phyloP scores from a whole-genome alignment of 2,797 vertebrate species.

The Florisuga fusca region DNA sequence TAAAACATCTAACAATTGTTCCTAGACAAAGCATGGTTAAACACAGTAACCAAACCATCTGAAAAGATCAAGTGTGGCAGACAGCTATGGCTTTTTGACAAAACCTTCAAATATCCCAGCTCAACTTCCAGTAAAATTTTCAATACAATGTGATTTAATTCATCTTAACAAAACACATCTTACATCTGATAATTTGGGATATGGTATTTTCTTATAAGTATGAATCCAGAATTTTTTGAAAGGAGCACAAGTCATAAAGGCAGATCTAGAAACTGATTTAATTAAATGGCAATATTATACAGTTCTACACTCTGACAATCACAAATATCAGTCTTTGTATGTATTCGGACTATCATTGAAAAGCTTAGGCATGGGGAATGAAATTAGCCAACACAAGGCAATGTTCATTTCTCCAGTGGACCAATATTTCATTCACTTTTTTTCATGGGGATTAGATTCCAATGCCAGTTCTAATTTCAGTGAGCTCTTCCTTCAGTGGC shows the following conservation, averaged over 20 bases:
- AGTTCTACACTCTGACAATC: neutral
- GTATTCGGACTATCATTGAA: neutral
- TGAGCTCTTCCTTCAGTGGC: neutral
- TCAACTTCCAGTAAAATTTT: neutral
- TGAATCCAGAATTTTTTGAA: neutral
- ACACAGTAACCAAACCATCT: neutral
- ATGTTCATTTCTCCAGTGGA: neutral
- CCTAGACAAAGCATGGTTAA: neutral
- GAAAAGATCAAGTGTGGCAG: neutral
- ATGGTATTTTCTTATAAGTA: neutral
- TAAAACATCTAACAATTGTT: neutral
- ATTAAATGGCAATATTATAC: neutral
- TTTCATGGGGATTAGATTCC: neutral
- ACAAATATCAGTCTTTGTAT: neutral
- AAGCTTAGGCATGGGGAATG: neutral
- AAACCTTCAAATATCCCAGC: neutral
- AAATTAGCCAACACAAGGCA: neutral
- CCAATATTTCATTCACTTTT: neutral
- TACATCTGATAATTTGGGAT: neutral
- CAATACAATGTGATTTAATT: neutral
- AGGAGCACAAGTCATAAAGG: neutral
- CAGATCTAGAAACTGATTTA: neutral
- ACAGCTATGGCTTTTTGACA: neutral
- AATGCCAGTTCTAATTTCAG: neutral
- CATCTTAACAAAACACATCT: neutral